These are phyloP conservation scores for Carollia perspicillata DNA, from an alignment of 2,113 vertebrate species.

Conservation along the genomic window DNA sequence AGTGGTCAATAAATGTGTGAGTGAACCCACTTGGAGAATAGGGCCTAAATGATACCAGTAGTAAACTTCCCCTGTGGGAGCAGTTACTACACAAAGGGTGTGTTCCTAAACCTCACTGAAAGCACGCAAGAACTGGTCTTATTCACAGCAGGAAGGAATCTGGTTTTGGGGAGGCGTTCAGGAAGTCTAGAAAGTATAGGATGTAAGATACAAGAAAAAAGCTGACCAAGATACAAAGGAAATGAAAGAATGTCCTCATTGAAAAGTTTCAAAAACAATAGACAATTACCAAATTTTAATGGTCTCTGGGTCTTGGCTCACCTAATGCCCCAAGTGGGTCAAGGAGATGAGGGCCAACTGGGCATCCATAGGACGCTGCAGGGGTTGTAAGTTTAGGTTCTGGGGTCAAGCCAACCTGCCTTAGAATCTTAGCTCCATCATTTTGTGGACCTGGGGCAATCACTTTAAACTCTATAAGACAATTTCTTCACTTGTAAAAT, in stretches of 20 bases:
- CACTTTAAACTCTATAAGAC: neutral
- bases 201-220: neutral
- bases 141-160: neutral
- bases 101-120: neutral
- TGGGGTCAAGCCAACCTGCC: neutral
- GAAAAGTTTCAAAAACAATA: neutral
- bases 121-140: neutral
- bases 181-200: neutral
- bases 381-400: neutral
- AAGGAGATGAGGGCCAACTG: neutral
- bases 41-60: neutral
- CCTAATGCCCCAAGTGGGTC: neutral
- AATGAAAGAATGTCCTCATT: neutral
- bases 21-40: neutral
- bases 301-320: neutral
- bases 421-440: neutral
- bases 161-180: neutral
- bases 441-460: neutral
- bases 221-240: neutral
- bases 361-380: neutral
- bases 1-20: neutral
- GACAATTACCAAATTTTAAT: neutral
- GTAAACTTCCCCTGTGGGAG: neutral
- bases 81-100: neutral
- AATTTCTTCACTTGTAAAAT: constrained; percentile 15